A percentile compares a stretch with the other conserved stretches of the same genome.
phyloP scores from a whole-genome alignment of 1,140 invertebrate genomes.

The Lepidurus arcticus region DNA sequence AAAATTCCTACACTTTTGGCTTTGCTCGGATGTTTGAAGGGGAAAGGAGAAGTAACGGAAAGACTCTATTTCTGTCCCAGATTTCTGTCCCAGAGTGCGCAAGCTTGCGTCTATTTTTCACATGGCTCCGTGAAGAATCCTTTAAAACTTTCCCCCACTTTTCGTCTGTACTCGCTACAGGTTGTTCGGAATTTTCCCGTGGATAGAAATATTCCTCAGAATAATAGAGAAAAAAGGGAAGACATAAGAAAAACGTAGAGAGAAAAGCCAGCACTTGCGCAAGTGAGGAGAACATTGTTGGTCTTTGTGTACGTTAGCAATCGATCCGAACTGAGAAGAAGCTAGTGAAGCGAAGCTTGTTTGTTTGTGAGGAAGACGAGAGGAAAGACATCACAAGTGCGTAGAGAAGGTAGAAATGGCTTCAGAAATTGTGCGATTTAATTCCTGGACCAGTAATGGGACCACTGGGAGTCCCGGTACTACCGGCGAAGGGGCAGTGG shows the following conservation, averaged over 20 bases:
- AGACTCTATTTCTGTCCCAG: conserved; percentile 10
- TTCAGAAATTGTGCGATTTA: background rate
- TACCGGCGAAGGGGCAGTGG: conserved; percentile 30
- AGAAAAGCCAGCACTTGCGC: background rate
- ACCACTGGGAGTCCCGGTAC: conserved; percentile 10
- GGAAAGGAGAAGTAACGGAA: background rate
- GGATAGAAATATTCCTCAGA: no score
- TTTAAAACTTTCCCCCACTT: background rate
- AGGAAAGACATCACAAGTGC: background rate
- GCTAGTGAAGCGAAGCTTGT: background rate
- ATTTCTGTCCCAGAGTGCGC: background rate
- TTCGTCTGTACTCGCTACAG: background rate
- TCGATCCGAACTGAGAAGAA: background rate
- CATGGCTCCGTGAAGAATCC: no score
- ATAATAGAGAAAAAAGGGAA: no score
- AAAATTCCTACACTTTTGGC: background rate
- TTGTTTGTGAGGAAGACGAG: background rate
- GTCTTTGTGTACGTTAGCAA: background rate
- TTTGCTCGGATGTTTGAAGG: background rate
- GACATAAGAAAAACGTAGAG: background rate
- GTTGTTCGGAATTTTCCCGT: background rate
- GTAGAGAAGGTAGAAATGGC: background rate
- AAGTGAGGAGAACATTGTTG: background rate
- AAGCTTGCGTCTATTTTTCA: conserved; percentile 3
- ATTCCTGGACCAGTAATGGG: background rate